phyloP scores from a whole-genome alignment of 2,113 vertebrate species.

The Hemibagrus wyckioides region DNA sequence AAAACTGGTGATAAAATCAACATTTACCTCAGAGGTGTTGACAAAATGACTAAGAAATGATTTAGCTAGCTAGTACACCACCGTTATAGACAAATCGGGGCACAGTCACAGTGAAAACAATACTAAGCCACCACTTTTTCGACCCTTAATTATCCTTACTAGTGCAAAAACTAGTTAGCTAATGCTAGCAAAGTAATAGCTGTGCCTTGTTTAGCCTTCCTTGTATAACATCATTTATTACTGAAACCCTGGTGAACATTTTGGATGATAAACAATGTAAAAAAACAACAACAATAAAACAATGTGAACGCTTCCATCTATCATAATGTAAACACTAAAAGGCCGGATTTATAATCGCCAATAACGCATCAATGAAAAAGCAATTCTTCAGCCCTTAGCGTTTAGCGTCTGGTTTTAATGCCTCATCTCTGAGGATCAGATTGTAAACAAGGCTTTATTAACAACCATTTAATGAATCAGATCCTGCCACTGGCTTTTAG shows the following conservation, averaged over 20 bases:
- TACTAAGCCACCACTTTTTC: neutral
- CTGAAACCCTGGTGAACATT: neutral
- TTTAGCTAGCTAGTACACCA: neutral
- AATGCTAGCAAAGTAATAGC: neutral
- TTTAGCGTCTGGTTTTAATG: slow-evolving; percentile 20
- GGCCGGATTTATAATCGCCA: neutral
- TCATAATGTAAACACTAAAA: neutral
- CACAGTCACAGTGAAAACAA: neutral
- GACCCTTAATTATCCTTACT: neutral
- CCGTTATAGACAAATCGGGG: neutral
- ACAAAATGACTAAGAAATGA: neutral
- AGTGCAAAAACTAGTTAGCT: neutral
- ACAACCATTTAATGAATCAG: slow-evolving; percentile 48
- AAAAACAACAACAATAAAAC: too few species aligned
- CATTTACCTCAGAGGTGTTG: neutral
- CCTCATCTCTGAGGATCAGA: slow-evolving; percentile 14
- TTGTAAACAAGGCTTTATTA: slow-evolving; percentile 38
- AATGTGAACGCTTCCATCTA: too few species aligned
- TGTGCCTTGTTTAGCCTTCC: neutral
- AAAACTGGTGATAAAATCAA: neutral
- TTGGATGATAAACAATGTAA: neutral
- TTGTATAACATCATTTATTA: neutral
- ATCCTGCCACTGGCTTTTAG: neutral
- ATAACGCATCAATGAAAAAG: slow-evolving; percentile 19
- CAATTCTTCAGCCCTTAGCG: neutral